Evolutionary conservation across 2,113 vertebrate genomes (phyloP).

Genomic region (Xiphophorus maculatus): DNA sequence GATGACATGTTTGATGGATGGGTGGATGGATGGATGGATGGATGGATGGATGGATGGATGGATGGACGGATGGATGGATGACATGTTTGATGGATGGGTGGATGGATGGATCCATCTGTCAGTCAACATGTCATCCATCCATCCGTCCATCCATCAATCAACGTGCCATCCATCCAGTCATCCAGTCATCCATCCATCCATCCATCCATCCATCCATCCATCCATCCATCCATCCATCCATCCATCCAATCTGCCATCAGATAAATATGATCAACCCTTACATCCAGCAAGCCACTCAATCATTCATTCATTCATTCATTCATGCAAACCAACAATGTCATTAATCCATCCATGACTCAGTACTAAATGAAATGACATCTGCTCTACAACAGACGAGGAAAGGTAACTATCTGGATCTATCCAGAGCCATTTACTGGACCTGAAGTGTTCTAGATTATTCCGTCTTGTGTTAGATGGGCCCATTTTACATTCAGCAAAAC

Average conservation of each 20-base stretch:
- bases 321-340: not conserved
- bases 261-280: too few species aligned
- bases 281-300: too few species aligned
- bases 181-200: too few species aligned
- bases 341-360: not conserved
- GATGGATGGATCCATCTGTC: too few species aligned
- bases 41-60: too few species aligned
- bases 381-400: not conserved
- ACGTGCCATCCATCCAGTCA: too few species aligned
- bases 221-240: too few species aligned
- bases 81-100: not conserved
- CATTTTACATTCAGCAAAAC: not conserved
- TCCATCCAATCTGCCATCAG: too few species aligned
- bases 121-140: too few species aligned
- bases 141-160: too few species aligned
- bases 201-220: too few species aligned
- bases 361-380: not conserved
- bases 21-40: not conserved
- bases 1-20: not conserved
- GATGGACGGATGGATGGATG: not conserved
- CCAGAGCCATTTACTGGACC: slow-evolving; percentile 3
- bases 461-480: not conserved
- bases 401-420: not conserved
- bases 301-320: too few species aligned
- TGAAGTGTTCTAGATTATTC: slow-evolving; percentile 1